Conservation (phyloP, 2,113 vertebrate species). For the Tragelaphus scriptus region DNA sequence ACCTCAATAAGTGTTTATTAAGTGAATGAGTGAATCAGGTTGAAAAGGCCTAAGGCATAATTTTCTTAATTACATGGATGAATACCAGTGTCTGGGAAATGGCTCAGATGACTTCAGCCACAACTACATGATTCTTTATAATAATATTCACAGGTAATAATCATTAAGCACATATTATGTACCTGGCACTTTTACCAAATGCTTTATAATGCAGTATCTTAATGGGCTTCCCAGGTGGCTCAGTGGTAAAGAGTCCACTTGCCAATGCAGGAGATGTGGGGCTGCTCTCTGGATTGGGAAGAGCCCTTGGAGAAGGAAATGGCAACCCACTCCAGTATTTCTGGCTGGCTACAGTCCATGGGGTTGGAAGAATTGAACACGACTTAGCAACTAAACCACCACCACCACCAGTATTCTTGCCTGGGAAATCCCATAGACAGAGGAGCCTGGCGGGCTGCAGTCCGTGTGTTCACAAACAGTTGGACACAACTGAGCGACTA, state of each 20-base stretch:
- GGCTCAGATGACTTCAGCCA: neutral
- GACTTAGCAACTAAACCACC: neutral
- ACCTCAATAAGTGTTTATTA: neutral
- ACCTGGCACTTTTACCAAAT: neutral
- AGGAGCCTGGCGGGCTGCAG: neutral
- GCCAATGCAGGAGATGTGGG: neutral
- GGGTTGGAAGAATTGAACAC: neutral
- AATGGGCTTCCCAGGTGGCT: neutral
- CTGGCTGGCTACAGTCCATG: neutral
- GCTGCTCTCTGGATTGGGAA: neutral
- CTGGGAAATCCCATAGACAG: neutral
- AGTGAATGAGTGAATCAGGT: neutral
- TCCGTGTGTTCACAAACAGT: neutral
- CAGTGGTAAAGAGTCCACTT: neutral
- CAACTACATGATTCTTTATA: neutral
- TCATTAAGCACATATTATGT: neutral
- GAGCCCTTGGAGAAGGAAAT: neutral
- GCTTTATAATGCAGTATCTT: neutral
- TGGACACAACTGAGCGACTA: rapidly evolving
- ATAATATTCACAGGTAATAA: neutral
- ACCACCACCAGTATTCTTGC: neutral
- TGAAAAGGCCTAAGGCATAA: neutral
- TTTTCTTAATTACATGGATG: neutral
- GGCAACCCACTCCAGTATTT: neutral
- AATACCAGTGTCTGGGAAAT: slow-evolving; percentile 5